phyloP scores from a whole-genome alignment of 2,113 vertebrate species.

The Atractosteus spatula region DNA sequence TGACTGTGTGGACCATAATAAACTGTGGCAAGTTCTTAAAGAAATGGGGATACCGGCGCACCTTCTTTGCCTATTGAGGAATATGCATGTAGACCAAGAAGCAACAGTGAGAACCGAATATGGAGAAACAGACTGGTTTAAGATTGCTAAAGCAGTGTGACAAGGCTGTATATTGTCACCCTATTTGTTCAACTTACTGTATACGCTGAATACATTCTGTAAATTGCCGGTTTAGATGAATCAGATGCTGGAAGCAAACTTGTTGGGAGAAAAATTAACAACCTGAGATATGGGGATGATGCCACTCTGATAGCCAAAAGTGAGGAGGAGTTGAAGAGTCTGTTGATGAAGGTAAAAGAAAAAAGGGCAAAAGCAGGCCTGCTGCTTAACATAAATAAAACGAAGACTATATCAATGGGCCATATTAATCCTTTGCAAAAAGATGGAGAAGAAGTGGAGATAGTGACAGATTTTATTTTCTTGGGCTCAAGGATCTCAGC shows the following conservation, averaged over 20 bases:
- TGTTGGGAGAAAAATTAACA: no score
- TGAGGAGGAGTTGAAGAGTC: not conserved
- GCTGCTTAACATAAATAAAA: not conserved
- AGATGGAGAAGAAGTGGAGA: no score
- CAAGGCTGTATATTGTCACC: no score
- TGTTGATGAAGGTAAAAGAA: not conserved
- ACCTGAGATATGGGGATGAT: no score
- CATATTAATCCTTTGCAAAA: no score
- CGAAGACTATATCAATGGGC: not conserved
- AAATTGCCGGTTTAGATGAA: not conserved
- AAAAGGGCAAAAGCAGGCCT: no score
- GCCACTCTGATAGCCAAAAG: no score
- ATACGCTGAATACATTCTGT: not conserved
- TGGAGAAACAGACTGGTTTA: slow-evolving; percentile 3
- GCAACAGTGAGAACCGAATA: not conserved
- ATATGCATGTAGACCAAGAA: not conserved
- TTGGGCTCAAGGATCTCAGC: no score
- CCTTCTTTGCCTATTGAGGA: not conserved
- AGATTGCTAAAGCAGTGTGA: not conserved
- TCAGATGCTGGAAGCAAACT: no score
- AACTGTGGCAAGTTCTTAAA: no score
- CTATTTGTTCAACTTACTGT: not conserved
- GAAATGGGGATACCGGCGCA: not conserved
- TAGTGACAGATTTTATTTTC: no score
- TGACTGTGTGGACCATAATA: not conserved